Conservation (phyloP, 2,888 invertebrate genomes). For the Colletes collaris region DNA sequence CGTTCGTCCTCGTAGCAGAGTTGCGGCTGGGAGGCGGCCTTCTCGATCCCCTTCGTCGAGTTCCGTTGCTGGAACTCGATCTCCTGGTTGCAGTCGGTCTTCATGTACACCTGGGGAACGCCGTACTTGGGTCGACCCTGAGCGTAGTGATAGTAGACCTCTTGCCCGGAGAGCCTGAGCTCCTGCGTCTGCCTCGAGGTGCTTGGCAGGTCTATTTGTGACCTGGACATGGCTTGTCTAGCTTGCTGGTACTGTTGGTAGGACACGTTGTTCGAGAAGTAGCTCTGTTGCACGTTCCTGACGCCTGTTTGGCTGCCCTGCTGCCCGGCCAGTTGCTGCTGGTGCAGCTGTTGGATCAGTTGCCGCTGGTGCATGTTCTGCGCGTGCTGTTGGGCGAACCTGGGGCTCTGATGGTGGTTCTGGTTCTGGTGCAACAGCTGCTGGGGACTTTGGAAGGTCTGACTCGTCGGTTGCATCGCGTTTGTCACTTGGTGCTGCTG, state of each 20-base stretch:
- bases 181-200: conserved; percentile 78
- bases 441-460: conserved; percentile 76
- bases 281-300: conserved; percentile 67
- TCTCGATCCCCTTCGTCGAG: conserved; percentile 77
- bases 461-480: conserved; percentile 64
- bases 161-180: conserved; percentile 75
- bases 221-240: conserved; percentile 78
- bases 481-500: conserved; percentile 66
- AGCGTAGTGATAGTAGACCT: conserved; percentile 79
- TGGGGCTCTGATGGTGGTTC: conserved; percentile 76
- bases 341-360: conserved; percentile 82
- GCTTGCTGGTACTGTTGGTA: conserved; percentile 79
- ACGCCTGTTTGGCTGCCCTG: conserved; percentile 62
- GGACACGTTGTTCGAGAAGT: conserved; percentile 73
- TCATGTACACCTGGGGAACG: conserved; percentile 79
- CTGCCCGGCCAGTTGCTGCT: conserved; percentile 80
- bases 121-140: conserved; percentile 76
- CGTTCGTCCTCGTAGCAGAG: conserved; percentile 85
- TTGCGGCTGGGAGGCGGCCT: conserved; percentile 88
- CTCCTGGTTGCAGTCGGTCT: conserved; percentile 75
- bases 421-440: conserved; percentile 78
- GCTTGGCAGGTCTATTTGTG: conserved; percentile 80
- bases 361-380: conserved; percentile 81
- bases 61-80: conserved; percentile 76
- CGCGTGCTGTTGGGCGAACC: conserved; percentile 79